Base-by-base conservation (phyloP, 2,888 invertebrate species). In the Megastigmus dorsalis region DNA sequence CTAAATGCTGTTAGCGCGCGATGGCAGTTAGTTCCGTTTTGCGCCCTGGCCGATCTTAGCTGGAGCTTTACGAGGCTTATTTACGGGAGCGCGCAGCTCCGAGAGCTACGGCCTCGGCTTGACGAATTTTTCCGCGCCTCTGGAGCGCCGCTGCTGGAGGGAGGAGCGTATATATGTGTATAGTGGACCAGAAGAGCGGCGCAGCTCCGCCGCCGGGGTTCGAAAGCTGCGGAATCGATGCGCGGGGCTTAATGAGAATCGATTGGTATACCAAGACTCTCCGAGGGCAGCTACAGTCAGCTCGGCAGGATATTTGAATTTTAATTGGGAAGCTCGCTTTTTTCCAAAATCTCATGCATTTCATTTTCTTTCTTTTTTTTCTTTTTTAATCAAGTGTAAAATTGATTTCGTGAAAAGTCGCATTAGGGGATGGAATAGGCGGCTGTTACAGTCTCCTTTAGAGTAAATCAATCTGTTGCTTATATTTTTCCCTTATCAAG, bases 1-100 rank as follows among this genome's bases (percentile, higher is more conserved):
- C 80, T 83, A 83, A n/a, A 85, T 82, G 77, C 82, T 79, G 79
- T 85, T 85, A 84, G 77, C 50, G 76, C 65, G 41, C 77, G 72
- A 78, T 75, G 79, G 76, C 76, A 74, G 76, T 76, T 76, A 67
- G 57, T 75, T 72, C 68, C 76, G 66, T 70, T 74, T 59, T 30
- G 69, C 55, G 43, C 48, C 68, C 54, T 30, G 5, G 65, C 36
- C 36, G n/a, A n/a, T 18, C 23, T 45, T 62, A 38, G 23, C 7
- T 33, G 10, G 9, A n/a, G n/a, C n/a, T 13, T 43, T 18, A 26
- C 30, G 26, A 38, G 36, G 36, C 45, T 71, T 57, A 54, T 60
- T 69, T 60, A 48, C 41, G 59, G 38, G 20, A 41, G 18, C 30
- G 45, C 30, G 15, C 15, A 13, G 38, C 18, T 3, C 4, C 43